Evolutionary conservation across 2,888 invertebrate species (phyloP).

Genomic region (Byasa hedistus): DNA sequence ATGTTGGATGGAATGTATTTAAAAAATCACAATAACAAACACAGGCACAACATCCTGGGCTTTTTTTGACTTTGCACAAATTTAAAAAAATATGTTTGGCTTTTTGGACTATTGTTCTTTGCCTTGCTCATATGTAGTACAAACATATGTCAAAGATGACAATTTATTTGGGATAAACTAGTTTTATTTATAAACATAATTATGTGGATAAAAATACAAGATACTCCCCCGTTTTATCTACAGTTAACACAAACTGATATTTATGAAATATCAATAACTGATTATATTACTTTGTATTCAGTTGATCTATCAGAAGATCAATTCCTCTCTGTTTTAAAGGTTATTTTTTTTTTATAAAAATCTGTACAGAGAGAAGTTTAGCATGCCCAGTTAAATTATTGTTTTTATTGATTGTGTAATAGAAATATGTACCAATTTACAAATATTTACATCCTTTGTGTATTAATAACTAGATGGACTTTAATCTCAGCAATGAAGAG

Average conservation of each 20-base stretch:
- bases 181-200: conserved; percentile 15
- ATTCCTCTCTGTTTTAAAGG: conserved; percentile 51
- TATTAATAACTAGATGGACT: too few relatives aligned
- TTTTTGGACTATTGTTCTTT: background rate
- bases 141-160: background rate
- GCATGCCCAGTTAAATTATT: too few relatives aligned
- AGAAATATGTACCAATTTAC: too few relatives aligned
- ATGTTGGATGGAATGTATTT: too few relatives aligned
- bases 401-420: too few relatives aligned
- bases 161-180: too few relatives aligned
- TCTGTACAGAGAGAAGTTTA: background rate
- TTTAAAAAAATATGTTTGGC: background rate
- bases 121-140: background rate
- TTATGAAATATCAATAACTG: conserved; percentile 48
- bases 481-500: too few relatives aligned
- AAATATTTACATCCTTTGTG: too few relatives aligned
- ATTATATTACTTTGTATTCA: conserved; percentile 52
- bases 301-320: conserved; percentile 38
- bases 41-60: too few relatives aligned
- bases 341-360: conserved; percentile 31
- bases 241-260: conserved; percentile 33
- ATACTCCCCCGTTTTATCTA: conserved; percentile 39
- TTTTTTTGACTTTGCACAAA: too few relatives aligned
- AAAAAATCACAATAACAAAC: too few relatives aligned
- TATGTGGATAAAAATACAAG: conserved; percentile 49